These are phyloP conservation scores for Campoplex nolae DNA, from an alignment of 2,888 invertebrate genomes.

Conservation along the genomic window DNA sequence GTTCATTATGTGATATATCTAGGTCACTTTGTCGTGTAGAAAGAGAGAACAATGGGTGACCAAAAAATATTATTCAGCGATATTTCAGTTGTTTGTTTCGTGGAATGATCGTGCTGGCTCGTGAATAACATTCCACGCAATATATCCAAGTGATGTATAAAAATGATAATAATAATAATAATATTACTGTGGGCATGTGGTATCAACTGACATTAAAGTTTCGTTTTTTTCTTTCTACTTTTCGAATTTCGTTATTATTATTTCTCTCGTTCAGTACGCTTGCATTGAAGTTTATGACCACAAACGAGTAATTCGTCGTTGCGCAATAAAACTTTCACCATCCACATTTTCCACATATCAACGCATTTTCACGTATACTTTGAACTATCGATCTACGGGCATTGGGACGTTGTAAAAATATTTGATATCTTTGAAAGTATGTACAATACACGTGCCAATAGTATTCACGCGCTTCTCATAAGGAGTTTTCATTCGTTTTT, in stretches of 20 bases:
- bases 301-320: slow-evolving; percentile 41
- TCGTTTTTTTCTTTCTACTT: slow-evolving; percentile 14
- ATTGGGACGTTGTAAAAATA: slow-evolving; percentile 46
- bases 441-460: not conserved
- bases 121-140: slow-evolving; percentile 24
- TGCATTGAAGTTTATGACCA: slow-evolving; percentile 47
- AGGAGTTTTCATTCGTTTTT: not conserved
- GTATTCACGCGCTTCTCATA: not conserved
- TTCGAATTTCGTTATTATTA: slow-evolving; percentile 39
- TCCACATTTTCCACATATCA: not conserved
- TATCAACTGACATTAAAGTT: slow-evolving; percentile 24
- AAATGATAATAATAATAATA: not conserved
- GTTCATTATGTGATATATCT: slow-evolving; percentile 60
- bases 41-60: not conserved
- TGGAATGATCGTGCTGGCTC: not conserved
- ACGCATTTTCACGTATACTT: not conserved
- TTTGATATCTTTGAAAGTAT: slow-evolving; percentile 43
- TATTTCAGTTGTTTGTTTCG: slow-evolving; percentile 58
- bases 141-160: not conserved
- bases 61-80: slow-evolving; percentile 30
- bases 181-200: slow-evolving; percentile 9
- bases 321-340: slow-evolving; percentile 50
- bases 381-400: slow-evolving; percentile 25
- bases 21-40: slow-evolving; percentile 54
- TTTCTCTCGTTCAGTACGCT: slow-evolving; percentile 23